Conservation (phyloP, 2,888 invertebrate genomes). For the Himalopsyche anomala region DNA sequence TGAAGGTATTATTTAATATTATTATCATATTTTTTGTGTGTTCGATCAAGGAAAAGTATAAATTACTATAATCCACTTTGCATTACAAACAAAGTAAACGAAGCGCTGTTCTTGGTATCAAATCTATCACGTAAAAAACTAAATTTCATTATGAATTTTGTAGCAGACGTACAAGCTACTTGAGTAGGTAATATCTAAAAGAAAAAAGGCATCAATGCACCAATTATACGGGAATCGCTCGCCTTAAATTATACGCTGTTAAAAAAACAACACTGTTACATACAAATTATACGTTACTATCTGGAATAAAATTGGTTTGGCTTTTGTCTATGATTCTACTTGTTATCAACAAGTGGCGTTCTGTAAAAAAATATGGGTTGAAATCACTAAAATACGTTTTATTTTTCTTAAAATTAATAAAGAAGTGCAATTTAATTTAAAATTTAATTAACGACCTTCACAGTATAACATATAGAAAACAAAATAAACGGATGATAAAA, state of each 20-base stretch:
- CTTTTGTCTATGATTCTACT: slow-evolving; percentile 64
- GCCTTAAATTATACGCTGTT: slow-evolving; percentile 65
- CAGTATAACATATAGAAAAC: no score
- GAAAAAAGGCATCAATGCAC: slow-evolving; percentile 63
- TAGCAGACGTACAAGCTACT: slow-evolving; percentile 51
- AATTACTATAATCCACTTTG: slow-evolving; percentile 56
- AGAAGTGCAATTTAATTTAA: no score
- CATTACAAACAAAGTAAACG: slow-evolving; percentile 55
- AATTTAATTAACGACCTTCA: no score
- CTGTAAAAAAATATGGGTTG: background rate
- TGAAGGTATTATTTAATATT: slow-evolving; percentile 2
- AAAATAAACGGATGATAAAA: no score
- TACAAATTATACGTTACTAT: slow-evolving; percentile 65
- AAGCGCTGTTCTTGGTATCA: background rate
- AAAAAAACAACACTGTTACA: slow-evolving; percentile 65
- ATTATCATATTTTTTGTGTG: background rate
- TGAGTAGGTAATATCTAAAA: slow-evolving; percentile 44
- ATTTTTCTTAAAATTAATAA: no score
- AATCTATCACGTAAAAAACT: slow-evolving; percentile 47
- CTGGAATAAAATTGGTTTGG: slow-evolving; percentile 61
- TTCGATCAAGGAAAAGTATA: slow-evolving; percentile 18
- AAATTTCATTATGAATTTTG: slow-evolving; percentile 57
- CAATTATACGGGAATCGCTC: slow-evolving; percentile 65
- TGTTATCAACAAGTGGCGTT: slow-evolving; percentile 49
- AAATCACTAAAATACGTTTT: no score